These are phyloP conservation scores for Galeruca laticollis DNA, from an alignment of 2,888 invertebrate genomes.

Conservation along the genomic window DNA sequence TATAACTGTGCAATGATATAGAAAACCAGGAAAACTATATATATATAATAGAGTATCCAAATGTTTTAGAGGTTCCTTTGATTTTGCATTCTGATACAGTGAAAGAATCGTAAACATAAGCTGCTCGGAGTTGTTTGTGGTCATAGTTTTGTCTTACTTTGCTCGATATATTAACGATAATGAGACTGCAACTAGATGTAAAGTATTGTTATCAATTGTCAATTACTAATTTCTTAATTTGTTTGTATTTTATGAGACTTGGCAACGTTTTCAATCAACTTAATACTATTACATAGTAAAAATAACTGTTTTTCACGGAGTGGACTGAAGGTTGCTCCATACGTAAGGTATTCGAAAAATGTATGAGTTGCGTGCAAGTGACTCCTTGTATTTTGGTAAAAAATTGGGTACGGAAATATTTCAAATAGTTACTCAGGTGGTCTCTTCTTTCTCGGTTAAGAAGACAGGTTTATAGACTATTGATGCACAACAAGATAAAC, in stretches of 20 bases:
- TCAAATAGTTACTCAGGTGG: conserved; percentile 32
- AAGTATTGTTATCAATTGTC: too few species aligned
- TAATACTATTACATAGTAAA: conserved; percentile 33
- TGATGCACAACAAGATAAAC: conserved; percentile 15
- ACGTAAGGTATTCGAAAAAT: conserved; percentile 33
- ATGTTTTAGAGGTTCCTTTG: too few species aligned
- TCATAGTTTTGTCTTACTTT: too few species aligned
- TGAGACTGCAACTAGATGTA: too few species aligned
- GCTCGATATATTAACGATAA: too few species aligned
- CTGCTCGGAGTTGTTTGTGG: too few species aligned
- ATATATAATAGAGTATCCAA: too few species aligned
- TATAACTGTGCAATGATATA: too few species aligned
- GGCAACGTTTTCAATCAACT: conserved; percentile 25
- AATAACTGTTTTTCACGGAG: conserved; percentile 28
- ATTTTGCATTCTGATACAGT: too few species aligned
- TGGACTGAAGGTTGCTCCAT: conserved; percentile 36
- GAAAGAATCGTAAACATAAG: too few species aligned
- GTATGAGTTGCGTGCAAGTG: conserved; percentile 28
- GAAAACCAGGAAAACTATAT: too few species aligned
- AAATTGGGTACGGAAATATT: conserved; percentile 30
- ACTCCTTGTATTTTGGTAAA: conserved; percentile 30
- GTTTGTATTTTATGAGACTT: conserved; percentile 11
- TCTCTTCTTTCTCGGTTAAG: conserved; percentile 24
- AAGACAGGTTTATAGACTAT: conserved; percentile 33
- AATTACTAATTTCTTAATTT: too few species aligned